phyloP scores from a whole-genome alignment of 2,888 invertebrate genomes.

The Hyppa rectilinea region DNA sequence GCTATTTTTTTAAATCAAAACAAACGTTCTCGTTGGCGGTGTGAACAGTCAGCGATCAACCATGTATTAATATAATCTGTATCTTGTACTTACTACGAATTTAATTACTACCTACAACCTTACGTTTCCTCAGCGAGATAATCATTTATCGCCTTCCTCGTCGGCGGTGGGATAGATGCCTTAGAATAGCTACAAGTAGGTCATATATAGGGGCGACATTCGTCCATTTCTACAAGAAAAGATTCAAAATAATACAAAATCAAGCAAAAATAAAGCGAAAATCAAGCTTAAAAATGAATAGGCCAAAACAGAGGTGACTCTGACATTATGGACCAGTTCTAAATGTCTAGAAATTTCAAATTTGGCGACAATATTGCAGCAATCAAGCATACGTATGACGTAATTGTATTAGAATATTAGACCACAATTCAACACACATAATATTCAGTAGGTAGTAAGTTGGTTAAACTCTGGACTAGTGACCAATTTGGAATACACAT shows the following conservation, averaged over 20 bases:
- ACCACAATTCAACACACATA: neutral
- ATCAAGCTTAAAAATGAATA: too few species aligned
- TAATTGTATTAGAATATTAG: conserved; percentile 40
- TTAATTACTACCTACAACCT: neutral
- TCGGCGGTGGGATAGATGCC: neutral
- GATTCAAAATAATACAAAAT: too few species aligned
- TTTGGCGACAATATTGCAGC: conserved; percentile 23
- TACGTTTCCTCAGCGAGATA: neutral
- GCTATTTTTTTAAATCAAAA: too few species aligned
- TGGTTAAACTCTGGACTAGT: conserved; percentile 1
- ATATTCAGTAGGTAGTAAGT: neutral
- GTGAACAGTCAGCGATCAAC: neutral
- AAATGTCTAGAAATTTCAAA: conserved; percentile 17
- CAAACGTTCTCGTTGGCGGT: too few species aligned
- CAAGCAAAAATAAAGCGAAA: too few species aligned
- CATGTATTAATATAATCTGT: neutral
- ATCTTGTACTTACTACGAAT: neutral
- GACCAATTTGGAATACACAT: conserved; percentile 11
- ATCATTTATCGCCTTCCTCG: neutral
- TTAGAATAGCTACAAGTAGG: neutral
- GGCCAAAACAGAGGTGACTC: neutral
- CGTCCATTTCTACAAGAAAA: neutral
- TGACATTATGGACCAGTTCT: neutral
- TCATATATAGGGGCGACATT: neutral
- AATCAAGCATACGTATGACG: conserved; percentile 37